A percentile compares a stretch with the other conserved stretches of the same genome.
Conservation (phyloP, 2,888 invertebrate species). For the Gari tellinella region DNA sequence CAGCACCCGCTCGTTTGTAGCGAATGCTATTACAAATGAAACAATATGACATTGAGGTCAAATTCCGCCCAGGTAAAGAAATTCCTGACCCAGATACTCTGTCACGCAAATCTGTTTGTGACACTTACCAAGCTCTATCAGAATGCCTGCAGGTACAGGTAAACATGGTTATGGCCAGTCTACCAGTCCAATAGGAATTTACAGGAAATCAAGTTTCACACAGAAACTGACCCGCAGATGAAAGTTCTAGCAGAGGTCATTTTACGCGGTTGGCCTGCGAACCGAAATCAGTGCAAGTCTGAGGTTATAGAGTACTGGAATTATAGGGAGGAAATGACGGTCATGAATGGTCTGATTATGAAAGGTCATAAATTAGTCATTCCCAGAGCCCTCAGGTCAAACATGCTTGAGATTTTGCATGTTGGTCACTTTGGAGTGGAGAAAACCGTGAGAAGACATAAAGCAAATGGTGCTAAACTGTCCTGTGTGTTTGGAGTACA, state of each 20-base stretch:
- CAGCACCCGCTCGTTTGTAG: constrained; percentile 38
- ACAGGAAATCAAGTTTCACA: no score
- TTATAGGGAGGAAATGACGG: constrained; percentile 18
- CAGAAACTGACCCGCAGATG: constrained; percentile 29
- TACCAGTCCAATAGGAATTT: no score
- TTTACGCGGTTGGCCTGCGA: neutral
- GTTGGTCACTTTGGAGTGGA: constrained; percentile 51
- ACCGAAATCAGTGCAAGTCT: neutral
- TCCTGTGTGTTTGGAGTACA: constrained; percentile 22
- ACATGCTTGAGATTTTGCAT: constrained; percentile 52
- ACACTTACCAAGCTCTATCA: constrained; percentile 34
- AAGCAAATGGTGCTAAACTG: constrained; percentile 48
- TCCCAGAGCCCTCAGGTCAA: constrained; percentile 32
- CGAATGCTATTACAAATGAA: constrained; percentile 37
- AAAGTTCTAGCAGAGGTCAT: neutral
- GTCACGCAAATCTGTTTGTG: constrained; percentile 24
- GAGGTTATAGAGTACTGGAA: constrained; percentile 25
- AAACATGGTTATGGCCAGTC: constrained; percentile 34
- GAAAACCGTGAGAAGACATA: constrained; percentile 30
- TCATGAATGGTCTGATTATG: constrained; percentile 24
- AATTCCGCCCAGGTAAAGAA: constrained; percentile 17
- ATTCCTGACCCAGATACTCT: constrained; percentile 33
- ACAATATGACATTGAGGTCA: constrained; percentile 38
- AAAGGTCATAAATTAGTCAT: constrained; percentile 38
- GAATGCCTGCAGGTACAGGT: constrained; percentile 46